Conservation (phyloP, 2,113 vertebrate species). For the Ophiodon elongatus region DNA sequence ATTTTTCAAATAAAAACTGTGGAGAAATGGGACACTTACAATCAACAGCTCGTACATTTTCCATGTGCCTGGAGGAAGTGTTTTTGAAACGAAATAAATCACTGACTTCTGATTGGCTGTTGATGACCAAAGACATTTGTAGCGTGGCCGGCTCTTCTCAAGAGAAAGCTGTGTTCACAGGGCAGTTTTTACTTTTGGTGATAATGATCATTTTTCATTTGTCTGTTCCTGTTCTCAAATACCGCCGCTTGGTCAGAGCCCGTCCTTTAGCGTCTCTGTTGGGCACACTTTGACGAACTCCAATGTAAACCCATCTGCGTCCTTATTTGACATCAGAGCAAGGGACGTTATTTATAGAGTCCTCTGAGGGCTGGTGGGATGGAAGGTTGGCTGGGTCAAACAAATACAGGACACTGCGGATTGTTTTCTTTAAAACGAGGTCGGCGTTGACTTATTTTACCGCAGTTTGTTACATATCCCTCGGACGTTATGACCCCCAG, state of each 20-base stretch:
- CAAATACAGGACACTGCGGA: background rate
- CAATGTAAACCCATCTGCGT: background rate
- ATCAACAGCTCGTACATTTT: slow-evolving; percentile 7
- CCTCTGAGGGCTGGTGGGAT: background rate
- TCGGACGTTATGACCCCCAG: too few relatives aligned
- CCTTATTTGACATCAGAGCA: background rate
- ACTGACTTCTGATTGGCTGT: background rate
- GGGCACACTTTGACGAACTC: background rate
- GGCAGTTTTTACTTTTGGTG: background rate
- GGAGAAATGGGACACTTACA: background rate
- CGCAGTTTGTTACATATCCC: too few relatives aligned
- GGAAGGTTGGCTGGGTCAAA: background rate
- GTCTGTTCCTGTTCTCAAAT: too few relatives aligned
- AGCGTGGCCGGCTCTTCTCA: background rate
- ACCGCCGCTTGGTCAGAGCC: background rate
- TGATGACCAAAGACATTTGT: background rate
- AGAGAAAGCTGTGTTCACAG: background rate
- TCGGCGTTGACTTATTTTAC: too few relatives aligned
- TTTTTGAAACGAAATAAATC: background rate
- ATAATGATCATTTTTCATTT: too few relatives aligned
- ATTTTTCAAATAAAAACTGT: background rate
- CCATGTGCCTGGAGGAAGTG: background rate
- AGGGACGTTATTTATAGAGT: background rate
- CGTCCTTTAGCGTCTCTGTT: background rate
- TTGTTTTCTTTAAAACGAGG: background rate